phyloP scores from a whole-genome alignment of 2,797 vertebrate species.

The Rhincodon typus region DNA sequence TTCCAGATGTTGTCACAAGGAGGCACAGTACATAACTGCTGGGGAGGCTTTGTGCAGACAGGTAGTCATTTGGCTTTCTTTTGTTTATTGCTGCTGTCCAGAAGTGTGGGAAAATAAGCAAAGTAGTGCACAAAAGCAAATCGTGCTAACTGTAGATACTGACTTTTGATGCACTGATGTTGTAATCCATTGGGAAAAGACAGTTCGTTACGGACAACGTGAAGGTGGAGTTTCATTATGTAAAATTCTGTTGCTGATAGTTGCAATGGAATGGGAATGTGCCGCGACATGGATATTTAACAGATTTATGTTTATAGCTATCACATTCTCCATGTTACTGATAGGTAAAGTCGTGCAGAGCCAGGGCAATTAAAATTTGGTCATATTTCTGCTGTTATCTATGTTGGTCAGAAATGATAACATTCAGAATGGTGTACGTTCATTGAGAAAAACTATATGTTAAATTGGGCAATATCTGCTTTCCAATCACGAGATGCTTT shows the following conservation, averaged over 20 bases:
- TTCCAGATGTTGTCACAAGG: no score
- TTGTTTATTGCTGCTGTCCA: no score
- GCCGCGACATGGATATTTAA: neutral
- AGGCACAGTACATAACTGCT: no score
- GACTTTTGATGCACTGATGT: neutral
- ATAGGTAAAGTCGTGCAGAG: neutral
- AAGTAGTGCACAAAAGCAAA: no score
- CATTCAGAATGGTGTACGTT: neutral
- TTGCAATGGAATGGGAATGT: neutral
- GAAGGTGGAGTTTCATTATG: neutral
- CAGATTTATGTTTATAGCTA: neutral
- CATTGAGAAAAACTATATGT: neutral
- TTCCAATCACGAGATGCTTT: neutral
- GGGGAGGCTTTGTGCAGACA: no score
- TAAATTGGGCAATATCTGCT: neutral
- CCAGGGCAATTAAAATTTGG: neutral
- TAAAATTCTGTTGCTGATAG: constrained; percentile 5
- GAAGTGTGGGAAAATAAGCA: no score
- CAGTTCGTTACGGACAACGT: neutral
- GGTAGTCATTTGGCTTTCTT: no score
- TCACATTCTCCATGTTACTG: neutral
- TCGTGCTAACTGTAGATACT: no score
- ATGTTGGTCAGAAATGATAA: neutral
- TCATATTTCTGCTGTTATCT: neutral
- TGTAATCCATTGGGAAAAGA: neutral